Base-by-base conservation (phyloP, 2,888 invertebrate species). In the Saturnia japonica region DNA sequence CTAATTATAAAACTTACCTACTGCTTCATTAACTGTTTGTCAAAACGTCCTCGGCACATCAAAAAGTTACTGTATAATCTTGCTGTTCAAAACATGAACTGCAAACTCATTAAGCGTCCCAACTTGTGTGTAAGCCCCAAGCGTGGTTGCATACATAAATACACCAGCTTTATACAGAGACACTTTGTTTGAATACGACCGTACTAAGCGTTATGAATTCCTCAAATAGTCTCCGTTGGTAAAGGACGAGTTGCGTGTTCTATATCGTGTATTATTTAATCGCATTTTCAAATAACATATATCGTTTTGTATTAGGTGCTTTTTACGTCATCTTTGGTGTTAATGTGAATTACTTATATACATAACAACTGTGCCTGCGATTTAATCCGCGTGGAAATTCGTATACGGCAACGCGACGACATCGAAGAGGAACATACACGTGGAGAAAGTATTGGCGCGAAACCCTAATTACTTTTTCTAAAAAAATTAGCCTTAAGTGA, bases 121-220 rank as follows among this genome's bases (percentile, higher is more conserved):
- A 77, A 75, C 72, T 77, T 71, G 60, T 68, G 71, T 68, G 73
- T 80, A 77, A 79, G 81, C 76, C 78, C 73, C 76, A 71, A 76
- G 70, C 74, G 80, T 78, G 78, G 79, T 79, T 75, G 72, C 73
- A 74, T 80, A 81, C 80, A 78, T 81, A 85, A 77, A 81, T 79
- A 80, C 74, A 51, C 72, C 57, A 71, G 74, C 74, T 73, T 70
- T 73, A 74, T 76, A 77, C 75, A 70, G 73, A 76, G 74, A 72
- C 76, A 79, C 79, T 79, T 80, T 86, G 84, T 87, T 88, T 86
- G 85, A 85, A 80, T 81, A 80, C 80, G 80, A 82, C 85, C 78
- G 72, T 75, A 74, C 68, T 72, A 72, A 76, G 77, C 76, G 77
- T 77, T 82, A 85, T 85, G 83, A 85, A 80, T 78, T 73, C 75